Conservation (phyloP, 2,113 vertebrate genomes). For the Chascanopsetta lugubris region DNA sequence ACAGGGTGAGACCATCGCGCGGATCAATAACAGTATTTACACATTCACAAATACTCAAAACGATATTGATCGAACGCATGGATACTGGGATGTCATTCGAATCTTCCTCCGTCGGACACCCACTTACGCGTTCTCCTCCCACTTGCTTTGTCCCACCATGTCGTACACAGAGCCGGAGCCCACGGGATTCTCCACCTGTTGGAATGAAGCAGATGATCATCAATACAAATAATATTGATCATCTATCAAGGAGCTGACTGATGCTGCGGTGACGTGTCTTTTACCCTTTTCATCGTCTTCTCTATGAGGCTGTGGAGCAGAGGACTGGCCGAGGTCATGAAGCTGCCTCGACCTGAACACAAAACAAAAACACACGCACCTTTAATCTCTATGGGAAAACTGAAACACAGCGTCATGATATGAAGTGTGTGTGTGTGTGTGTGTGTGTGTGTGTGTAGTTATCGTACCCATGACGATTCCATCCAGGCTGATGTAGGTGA, state of each 20-base stretch:
- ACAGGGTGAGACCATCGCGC: not conserved
- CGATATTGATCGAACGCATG: too few species aligned
- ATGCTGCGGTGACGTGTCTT: not conserved
- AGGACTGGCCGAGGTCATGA: conserved; percentile 88
- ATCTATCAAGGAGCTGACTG: accelerated
- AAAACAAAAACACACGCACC: not conserved
- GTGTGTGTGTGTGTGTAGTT: not conserved
- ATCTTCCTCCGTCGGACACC: too few species aligned
- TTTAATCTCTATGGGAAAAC: not conserved
- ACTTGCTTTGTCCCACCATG: conserved; percentile 56
- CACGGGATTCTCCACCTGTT: conserved; percentile 80
- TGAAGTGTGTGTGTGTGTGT: not conserved
- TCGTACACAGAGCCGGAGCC: conserved; percentile 35
- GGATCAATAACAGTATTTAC: too few species aligned
- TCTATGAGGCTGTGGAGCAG: conserved; percentile 84
- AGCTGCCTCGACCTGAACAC: conserved; percentile 69
- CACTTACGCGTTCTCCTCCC: conserved; percentile 83
- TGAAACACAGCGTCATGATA: not conserved
- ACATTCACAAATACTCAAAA: too few species aligned
- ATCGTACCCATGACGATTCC: conserved; percentile 86
- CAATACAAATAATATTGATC: not conserved
- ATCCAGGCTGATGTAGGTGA: conserved; percentile 92
- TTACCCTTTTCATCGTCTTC: conserved; percentile 82
- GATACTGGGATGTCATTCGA: too few species aligned
- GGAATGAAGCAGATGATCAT: conserved; percentile 5